Conservation (phyloP, 2,888 invertebrate species). For the Smittia sp. region DNA sequence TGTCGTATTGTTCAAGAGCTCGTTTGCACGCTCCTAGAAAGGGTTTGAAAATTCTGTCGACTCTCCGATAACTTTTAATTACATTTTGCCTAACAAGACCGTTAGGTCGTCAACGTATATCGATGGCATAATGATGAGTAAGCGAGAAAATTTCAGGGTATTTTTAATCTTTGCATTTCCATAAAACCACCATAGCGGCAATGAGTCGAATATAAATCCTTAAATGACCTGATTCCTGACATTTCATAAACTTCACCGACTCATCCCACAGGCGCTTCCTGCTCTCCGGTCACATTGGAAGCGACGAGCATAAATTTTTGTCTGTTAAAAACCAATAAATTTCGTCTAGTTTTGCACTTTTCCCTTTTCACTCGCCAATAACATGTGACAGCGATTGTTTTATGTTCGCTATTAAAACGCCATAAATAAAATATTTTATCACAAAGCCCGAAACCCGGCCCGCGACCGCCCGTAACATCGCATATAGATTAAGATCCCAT, state of each 20-base stretch:
- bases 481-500: constrained; percentile 37
- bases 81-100: too few relatives aligned
- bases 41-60: too few relatives aligned
- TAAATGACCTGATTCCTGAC: constrained; percentile 28
- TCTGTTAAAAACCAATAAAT: constrained; percentile 17
- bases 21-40: too few relatives aligned
- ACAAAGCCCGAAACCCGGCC: background rate
- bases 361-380: background rate
- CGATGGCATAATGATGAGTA: background rate
- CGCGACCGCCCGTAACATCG: constrained; percentile 6
- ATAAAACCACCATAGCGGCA: background rate
- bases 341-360: constrained; percentile 4
- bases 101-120: background rate
- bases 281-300: background rate
- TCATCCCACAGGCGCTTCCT: background rate
- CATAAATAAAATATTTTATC: constrained; percentile 32
- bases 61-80: too few relatives aligned
- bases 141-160: background rate
- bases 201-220: background rate
- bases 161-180: background rate
- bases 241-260: background rate
- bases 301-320: background rate
- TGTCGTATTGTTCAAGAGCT: background rate
- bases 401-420: constrained; percentile 30
- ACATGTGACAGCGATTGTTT: constrained; percentile 28